Evolutionary conservation across 2,888 invertebrate species (phyloP), one percentile per base, ranked within the genome.

Genomic region (Tryphoninae sp.): DNA sequence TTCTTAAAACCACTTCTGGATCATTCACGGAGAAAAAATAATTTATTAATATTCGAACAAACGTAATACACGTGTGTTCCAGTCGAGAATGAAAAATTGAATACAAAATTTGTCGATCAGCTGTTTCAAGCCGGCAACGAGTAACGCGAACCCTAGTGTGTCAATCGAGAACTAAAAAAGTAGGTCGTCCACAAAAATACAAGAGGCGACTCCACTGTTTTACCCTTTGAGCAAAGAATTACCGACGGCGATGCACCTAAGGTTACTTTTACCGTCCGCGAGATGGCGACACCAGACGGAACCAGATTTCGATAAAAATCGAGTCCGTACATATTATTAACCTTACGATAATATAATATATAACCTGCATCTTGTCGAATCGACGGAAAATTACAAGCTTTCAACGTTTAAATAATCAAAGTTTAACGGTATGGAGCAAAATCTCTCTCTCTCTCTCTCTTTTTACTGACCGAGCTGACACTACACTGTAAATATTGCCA

Each of bases 91-190:
- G 6, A 33, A 33, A 33, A 33, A 33, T 3, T 6, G 4, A 33
- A 33, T 33, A 33, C 33, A 33, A 33, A 7, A 33, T 1, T 26
- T 33, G 7, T 33, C 67, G 16, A 40, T 73, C 61, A 68, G 73
- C 61, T 79, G 73, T 45, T 49, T 16, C 13, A 11, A 67, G 40
- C 68, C 68, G 68, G 68, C 51, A 68, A 13, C 16, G 9, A 40
- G 55, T 40, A 53, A 68, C 6, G 19, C 2, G 7, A 13, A 19
- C 55, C 53, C 55, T 40, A 53, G 4, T 68, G 33, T 22, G 26
- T 49, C 65, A 8, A 67, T 67, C n/a, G 26, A n/a, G n/a, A 26
- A 23, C 2, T 45, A 45, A 1, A 11, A 45, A 45, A 11, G 11
- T 45, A 45, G 45, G 9, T 45, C 45, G 2, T 45, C 4, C 7